Evolutionary conservation across 2,113 vertebrate genomes (phyloP).

Genomic region (Azemiops feae): DNA sequence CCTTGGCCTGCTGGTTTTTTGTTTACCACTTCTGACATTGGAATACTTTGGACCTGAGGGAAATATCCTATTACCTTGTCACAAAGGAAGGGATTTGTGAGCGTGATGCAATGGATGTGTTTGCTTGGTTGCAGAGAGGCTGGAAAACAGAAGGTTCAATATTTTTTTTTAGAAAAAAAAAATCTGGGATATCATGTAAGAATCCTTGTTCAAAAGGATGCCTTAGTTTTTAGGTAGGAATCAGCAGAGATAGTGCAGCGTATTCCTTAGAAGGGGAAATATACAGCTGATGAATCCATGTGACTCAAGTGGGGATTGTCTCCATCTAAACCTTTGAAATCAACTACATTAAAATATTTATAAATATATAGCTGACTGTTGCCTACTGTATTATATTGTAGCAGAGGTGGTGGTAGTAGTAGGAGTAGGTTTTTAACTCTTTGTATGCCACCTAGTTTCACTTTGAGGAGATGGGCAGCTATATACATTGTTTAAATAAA

Average conservation of each 20-base stretch:
- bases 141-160: not conserved
- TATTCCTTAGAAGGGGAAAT: not conserved
- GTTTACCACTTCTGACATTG: constrained; percentile 1
- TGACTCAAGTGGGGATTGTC: not conserved
- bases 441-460: not conserved
- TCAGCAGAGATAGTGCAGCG: not conserved
- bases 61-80: constrained; percentile 19
- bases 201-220: not conserved
- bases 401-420: not conserved
- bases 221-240: not conserved
- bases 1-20: not conserved
- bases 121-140: not conserved
- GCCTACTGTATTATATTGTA: not conserved
- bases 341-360: not conserved
- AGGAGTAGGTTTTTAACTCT: not conserved
- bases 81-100: not conserved
- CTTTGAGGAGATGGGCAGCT: not conserved
- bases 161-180: not conserved
- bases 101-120: not conserved
- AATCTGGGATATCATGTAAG: not conserved
- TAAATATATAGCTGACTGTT: not conserved
- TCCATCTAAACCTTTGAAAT: not conserved
- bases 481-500: not conserved
- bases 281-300: not conserved
- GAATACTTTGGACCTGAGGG: constrained; percentile 26